A percentile compares a stretch with the other conserved stretches of the same genome.
Evolutionary conservation across 2,888 invertebrate species (phyloP).

Genomic region (Teleogryllus oceanicus): DNA sequence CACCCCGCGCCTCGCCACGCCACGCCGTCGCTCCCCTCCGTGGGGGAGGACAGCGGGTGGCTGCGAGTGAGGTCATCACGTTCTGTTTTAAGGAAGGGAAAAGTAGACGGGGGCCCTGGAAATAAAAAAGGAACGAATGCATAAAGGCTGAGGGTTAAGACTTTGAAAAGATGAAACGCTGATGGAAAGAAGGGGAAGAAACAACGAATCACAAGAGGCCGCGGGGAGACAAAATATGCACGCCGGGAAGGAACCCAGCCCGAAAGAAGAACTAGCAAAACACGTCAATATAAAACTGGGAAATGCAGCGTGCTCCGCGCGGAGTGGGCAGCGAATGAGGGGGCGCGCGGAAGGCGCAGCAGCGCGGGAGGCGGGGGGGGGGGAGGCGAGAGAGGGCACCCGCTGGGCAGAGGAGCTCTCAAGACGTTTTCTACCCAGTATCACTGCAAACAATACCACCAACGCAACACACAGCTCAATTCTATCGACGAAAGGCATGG

Average conservation of each 20-base stretch:
- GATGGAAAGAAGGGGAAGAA: constrained; percentile 18
- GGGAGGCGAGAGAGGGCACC: no score
- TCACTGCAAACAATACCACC: no score
- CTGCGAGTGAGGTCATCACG: constrained; percentile 18
- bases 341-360: no score
- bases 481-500: no score
- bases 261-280: constrained; percentile 18
- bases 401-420: no score
- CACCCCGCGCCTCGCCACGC: not conserved
- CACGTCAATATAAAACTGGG: constrained; percentile 11
- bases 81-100: constrained; percentile 10
- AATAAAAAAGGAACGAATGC: not conserved
- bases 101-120: constrained; percentile 1
- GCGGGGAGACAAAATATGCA: constrained; percentile 18
- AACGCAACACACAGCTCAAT: no score
- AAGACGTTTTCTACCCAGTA: no score
- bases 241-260: not conserved
- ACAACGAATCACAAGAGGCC: not conserved
- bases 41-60: constrained; percentile 5
- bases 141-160: not conserved
- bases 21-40: not conserved
- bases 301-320: not conserved
- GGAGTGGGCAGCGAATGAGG: no score
- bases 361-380: no score
- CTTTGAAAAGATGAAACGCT: constrained; percentile 18